phyloP scores from a whole-genome alignment of 2,888 invertebrate species.

The Drosophila barbarae region DNA sequence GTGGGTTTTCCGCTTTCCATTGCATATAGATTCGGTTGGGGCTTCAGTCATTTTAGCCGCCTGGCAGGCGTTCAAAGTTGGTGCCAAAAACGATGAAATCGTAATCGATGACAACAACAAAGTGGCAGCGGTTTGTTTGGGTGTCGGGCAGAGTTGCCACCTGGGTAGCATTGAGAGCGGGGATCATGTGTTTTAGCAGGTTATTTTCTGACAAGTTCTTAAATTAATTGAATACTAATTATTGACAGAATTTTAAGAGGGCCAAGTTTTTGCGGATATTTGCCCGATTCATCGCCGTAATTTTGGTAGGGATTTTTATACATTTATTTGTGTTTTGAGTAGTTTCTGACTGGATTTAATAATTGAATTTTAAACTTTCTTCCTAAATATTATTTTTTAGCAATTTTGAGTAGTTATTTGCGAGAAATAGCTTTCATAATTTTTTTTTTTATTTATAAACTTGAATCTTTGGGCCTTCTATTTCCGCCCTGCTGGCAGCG shows the following conservation, averaged over 20 bases:
- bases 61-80: conserved; percentile 54
- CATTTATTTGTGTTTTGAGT: neutral
- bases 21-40: conserved; percentile 22
- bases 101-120: conserved; percentile 69
- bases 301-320: neutral
- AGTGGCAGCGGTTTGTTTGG: conserved; percentile 61
- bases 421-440: neutral
- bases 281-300: too few species aligned
- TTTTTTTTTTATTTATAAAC: neutral
- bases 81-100: conserved; percentile 61
- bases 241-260: neutral
- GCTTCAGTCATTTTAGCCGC: conserved; percentile 64
- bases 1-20: conserved; percentile 51
- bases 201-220: neutral
- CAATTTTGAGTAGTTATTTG: neutral
- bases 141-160: conserved; percentile 64
- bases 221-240: neutral
- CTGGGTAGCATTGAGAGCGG: conserved; percentile 1
- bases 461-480: neutral
- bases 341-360: neutral
- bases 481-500: conserved; percentile 53
- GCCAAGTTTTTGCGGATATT: neutral
- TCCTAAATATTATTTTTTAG: too few species aligned
- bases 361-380: neutral
- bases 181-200: conserved; percentile 7